phyloP scores from a whole-genome alignment of 2,888 invertebrate species.

The Ephialtes manifestator region DNA sequence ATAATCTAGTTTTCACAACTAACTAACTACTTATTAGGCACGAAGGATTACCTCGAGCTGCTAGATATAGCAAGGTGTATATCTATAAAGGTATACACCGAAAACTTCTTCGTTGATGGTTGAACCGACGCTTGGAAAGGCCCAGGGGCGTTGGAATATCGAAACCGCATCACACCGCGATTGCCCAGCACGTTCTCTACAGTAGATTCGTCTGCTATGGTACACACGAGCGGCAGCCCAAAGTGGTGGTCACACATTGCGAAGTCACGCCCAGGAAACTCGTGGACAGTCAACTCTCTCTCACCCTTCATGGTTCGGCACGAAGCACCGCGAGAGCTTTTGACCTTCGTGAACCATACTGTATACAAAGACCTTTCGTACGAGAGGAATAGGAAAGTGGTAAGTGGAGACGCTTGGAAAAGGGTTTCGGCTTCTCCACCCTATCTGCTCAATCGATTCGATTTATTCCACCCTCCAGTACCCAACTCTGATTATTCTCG shows the following conservation, averaged over 20 bases:
- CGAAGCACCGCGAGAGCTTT: conserved; percentile 57
- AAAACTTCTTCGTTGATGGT: conserved; percentile 20
- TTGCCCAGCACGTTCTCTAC: conserved; percentile 22
- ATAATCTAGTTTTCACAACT: conserved; percentile 66
- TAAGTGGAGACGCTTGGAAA: conserved; percentile 28
- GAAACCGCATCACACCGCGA: conserved; percentile 64
- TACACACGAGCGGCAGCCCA: neutral
- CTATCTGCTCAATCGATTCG: conserved; percentile 50
- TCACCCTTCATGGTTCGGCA: neutral
- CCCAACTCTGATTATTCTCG: conserved; percentile 66
- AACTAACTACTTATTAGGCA: conserved; percentile 68
- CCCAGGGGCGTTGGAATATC: conserved; percentile 65
- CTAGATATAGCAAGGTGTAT: conserved; percentile 22
- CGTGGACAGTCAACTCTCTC: conserved; percentile 56
- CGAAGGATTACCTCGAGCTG: conserved; percentile 55
- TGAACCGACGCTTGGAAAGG: conserved; percentile 1
- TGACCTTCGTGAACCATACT: conserved; percentile 51
- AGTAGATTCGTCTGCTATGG: neutral
- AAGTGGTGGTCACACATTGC: conserved; percentile 56
- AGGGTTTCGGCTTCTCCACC: conserved; percentile 30
- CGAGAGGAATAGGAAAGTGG: conserved; percentile 39
- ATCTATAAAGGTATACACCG: conserved; percentile 7
- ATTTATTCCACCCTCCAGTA: conserved; percentile 63
- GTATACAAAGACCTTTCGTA: conserved; percentile 40
- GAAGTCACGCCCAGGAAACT: conserved; percentile 60